A percentile compares a stretch with the other conserved stretches of the same genome.
Evolutionary conservation across 1,140 invertebrate species (phyloP).

Genomic region (Aporrectodea caliginosa): DNA sequence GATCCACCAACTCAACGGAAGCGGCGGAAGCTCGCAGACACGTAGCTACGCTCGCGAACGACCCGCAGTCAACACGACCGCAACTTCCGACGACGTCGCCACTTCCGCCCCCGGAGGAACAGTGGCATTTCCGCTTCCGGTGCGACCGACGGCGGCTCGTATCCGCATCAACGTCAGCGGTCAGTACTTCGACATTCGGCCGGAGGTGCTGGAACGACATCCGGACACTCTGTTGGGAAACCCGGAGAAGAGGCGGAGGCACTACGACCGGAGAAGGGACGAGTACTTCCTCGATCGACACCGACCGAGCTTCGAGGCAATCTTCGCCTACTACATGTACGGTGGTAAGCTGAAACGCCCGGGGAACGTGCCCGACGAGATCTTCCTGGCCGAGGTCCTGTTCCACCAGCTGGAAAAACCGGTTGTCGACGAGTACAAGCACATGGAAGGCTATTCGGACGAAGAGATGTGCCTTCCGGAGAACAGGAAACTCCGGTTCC

Average conservation of each 20-base stretch:
- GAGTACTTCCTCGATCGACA: slow-evolving; percentile 57
- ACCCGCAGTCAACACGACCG: no score
- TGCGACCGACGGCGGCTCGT: no score
- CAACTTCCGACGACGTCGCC: no score
- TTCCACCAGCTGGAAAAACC: slow-evolving; percentile 54
- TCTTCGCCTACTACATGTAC: slow-evolving; percentile 54
- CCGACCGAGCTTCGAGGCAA: slow-evolving; percentile 50
- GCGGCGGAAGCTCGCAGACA: neutral
- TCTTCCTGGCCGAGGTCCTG: slow-evolving; percentile 53
- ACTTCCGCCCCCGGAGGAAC: neutral
- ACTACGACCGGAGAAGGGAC: slow-evolving; percentile 48
- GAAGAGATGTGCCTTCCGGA: slow-evolving; percentile 47
- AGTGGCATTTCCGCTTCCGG: no score
- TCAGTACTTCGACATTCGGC: slow-evolving; percentile 94
- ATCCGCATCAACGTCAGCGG: slow-evolving; percentile 98
- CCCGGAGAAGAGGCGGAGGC: slow-evolving; percentile 45
- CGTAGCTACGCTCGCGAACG: no score
- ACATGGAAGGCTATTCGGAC: slow-evolving; percentile 51
- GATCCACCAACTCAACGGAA: neutral
- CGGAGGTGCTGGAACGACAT: slow-evolving; percentile 94
- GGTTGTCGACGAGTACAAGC: slow-evolving; percentile 50
- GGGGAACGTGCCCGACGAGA: slow-evolving; percentile 51
- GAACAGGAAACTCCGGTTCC: slow-evolving; percentile 42
- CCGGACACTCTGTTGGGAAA: slow-evolving; percentile 71
- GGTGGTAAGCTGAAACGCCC: slow-evolving; percentile 50